Evolutionary conservation across 2,113 vertebrate species (phyloP).

Genomic region (Bos taurus): DNA sequence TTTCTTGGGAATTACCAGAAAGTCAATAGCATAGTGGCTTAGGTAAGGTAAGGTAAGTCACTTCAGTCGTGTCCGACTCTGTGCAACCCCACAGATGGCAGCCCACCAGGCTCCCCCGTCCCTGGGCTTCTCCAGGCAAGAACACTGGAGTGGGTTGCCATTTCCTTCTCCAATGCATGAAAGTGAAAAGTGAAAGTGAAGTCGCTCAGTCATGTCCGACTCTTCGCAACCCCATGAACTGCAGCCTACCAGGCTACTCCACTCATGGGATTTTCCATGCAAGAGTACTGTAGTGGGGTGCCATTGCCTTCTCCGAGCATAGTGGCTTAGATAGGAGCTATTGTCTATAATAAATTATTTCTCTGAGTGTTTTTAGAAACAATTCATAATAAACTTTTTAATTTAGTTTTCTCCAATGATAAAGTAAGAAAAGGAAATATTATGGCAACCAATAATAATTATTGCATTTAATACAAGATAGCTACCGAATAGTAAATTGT

Average conservation of each 20-base stretch:
- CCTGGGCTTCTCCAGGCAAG: too few relatives aligned
- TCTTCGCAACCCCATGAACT: too few relatives aligned
- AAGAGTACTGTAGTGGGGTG: too few relatives aligned
- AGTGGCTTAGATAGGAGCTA: neutral
- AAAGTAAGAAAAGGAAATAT: neutral
- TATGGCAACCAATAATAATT: neutral
- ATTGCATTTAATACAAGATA: neutral
- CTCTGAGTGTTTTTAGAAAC: neutral
- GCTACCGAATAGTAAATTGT: neutral
- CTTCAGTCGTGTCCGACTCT: too few relatives aligned
- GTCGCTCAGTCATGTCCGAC: too few relatives aligned
- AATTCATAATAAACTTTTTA: neutral
- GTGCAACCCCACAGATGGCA: too few relatives aligned
- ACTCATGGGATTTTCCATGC: too few relatives aligned
- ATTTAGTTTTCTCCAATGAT: neutral
- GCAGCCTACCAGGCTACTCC: too few relatives aligned
- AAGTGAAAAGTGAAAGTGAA: too few relatives aligned
- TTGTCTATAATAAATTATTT: neutral
- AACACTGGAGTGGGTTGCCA: too few relatives aligned
- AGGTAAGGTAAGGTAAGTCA: neutral
- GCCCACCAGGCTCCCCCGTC: too few relatives aligned
- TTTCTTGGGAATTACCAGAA: neutral
- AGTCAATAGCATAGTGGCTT: neutral
- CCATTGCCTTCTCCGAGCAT: neutral
- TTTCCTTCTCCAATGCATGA: too few relatives aligned